Conservation (phyloP, 2,113 vertebrate genomes). For the Semnornis frantzii region DNA sequence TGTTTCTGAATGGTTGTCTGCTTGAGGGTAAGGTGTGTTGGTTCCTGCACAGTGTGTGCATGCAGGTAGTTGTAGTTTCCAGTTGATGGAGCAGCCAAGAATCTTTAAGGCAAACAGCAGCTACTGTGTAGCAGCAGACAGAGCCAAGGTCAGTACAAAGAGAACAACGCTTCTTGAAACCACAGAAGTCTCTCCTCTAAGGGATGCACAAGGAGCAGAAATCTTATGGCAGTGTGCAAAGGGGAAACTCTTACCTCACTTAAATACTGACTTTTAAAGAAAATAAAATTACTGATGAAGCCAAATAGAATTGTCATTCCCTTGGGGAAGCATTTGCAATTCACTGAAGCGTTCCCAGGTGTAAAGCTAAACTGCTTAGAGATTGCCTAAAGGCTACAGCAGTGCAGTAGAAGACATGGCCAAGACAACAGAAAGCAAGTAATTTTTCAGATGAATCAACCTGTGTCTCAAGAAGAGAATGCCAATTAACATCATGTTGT, state of each 20-base stretch:
- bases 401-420: background rate
- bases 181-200: background rate
- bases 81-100: background rate
- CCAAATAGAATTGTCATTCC: background rate
- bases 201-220: background rate
- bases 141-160: accelerated
- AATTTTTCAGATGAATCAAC: background rate
- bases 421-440: background rate
- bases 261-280: conserved; percentile 24
- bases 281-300: conserved; percentile 45
- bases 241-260: background rate
- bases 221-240: background rate
- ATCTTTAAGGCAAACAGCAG: background rate
- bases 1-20: background rate
- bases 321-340: background rate
- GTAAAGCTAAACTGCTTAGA: background rate
- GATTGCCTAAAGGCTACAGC: background rate
- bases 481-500: background rate
- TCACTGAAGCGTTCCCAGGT: background rate
- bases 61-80: background rate
- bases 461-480: background rate
- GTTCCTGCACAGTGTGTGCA: accelerated
- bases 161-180: background rate
- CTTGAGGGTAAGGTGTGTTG: background rate
- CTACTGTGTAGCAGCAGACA: background rate